Conservation (phyloP, 1,140 invertebrate genomes). For the Macrobrachium nipponense region DNA sequence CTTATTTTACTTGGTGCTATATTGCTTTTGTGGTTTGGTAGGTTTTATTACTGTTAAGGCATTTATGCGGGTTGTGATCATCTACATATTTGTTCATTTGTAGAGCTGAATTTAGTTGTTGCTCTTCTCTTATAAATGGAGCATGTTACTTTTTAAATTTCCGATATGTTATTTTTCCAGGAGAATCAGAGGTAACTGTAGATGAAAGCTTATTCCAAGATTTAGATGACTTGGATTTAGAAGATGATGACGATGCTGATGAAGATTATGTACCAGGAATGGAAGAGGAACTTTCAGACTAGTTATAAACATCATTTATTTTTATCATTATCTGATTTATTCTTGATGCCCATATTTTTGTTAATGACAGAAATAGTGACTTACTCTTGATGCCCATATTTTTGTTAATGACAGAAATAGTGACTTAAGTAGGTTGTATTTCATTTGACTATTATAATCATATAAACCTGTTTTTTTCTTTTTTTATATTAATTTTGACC, state of each 20-base stretch:
- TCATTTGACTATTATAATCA: too few relatives aligned
- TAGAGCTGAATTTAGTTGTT: neutral
- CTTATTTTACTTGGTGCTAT: too few relatives aligned
- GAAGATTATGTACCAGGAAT: conserved; percentile 65
- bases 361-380: neutral
- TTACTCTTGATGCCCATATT: neutral
- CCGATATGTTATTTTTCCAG: conserved; percentile 69
- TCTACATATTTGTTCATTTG: too few relatives aligned
- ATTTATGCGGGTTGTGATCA: too few relatives aligned
- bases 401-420: neutral
- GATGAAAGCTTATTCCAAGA: conserved; percentile 96
- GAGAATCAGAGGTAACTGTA: conserved; percentile 87
- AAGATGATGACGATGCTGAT: conserved; percentile 73
- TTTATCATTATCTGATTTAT: neutral
- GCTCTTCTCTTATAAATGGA: neutral
- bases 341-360: too few relatives aligned
- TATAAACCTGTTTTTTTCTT: too few relatives aligned
- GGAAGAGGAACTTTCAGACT: conserved; percentile 41
- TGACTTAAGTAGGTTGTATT: too few relatives aligned
- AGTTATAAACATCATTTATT: neutral
- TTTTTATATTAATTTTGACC: too few relatives aligned
- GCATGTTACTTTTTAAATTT: neutral
- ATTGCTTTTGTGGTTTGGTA: too few relatives aligned
- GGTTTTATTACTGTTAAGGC: too few relatives aligned
- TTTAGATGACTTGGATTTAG: conserved; percentile 88